phyloP scores from a whole-genome alignment of 2,113 vertebrate genomes.

The Epinephelus lanceolatus region DNA sequence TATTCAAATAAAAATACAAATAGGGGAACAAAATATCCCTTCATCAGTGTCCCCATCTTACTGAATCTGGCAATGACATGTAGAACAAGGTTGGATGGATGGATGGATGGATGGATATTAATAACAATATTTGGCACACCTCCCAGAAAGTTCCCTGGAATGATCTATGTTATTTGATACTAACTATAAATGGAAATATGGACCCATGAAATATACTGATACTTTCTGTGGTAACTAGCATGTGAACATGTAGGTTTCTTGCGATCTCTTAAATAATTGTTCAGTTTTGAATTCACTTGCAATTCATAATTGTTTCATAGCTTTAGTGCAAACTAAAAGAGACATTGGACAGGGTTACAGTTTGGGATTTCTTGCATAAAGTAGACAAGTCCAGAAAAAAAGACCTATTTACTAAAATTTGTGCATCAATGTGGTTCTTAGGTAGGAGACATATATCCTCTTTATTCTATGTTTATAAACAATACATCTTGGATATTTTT shows the following conservation, averaged over 20 bases:
- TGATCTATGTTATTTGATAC: no score
- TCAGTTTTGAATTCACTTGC: not conserved
- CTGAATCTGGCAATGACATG: no score
- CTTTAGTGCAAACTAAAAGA: not conserved
- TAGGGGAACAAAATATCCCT: not conserved
- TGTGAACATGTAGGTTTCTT: not conserved
- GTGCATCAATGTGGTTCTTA: not conserved
- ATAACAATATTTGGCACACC: no score
- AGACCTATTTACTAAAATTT: not conserved
- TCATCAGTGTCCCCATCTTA: no score
- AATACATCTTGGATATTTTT: not conserved
- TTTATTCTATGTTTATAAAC: not conserved
- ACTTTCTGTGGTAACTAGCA: no score
- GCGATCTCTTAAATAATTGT: not conserved
- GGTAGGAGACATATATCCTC: not conserved
- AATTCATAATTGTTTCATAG: not conserved
- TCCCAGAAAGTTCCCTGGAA: no score
- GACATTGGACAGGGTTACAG: not conserved
- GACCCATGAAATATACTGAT: not conserved
- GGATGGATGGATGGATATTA: no score
- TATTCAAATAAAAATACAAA: not conserved
- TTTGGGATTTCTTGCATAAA: not conserved
- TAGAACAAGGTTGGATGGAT: no score
- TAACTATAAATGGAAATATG: no score
- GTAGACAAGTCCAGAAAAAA: not conserved